Conservation (phyloP, 1,140 invertebrate species). For the Papilio dardanus region DNA sequence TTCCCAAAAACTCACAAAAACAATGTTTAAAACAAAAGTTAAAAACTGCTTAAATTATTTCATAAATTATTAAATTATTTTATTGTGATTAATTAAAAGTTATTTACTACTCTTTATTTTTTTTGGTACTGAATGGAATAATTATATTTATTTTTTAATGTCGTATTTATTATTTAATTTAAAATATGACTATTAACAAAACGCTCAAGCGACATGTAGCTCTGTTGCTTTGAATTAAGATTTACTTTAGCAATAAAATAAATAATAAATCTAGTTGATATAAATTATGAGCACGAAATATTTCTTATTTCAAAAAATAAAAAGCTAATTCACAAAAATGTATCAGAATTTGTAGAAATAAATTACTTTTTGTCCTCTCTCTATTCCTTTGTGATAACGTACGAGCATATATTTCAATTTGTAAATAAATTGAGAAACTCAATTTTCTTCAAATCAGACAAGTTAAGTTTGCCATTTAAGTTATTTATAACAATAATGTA, state of each 20-base stretch:
- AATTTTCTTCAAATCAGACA: too few relatives aligned
- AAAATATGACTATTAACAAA: constrained; percentile 1
- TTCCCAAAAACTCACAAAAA: too few relatives aligned
- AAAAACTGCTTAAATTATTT: too few relatives aligned
- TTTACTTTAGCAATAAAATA: constrained; percentile 1
- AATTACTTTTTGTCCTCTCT: neutral
- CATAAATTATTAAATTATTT: too few relatives aligned
- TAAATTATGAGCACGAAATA: constrained; percentile 1
- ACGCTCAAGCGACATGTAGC: neutral
- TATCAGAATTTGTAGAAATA: neutral
- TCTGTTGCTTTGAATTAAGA: constrained; percentile 1
- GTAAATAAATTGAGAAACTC: neutral
- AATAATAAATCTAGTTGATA: neutral
- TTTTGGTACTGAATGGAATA: too few relatives aligned
- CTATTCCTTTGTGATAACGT: neutral
- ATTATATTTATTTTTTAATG: too few relatives aligned
- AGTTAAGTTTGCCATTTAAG: too few relatives aligned
- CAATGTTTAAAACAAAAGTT: too few relatives aligned
- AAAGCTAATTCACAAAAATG: neutral
- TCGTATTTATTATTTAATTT: neutral
- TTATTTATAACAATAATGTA: too few relatives aligned
- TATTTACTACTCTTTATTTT: too few relatives aligned
- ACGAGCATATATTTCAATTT: neutral
- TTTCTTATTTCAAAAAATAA: neutral
- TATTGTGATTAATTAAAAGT: too few relatives aligned